Evolutionary conservation across 1,140 invertebrate species (phyloP).

Genomic region (Calycopis cecrops): DNA sequence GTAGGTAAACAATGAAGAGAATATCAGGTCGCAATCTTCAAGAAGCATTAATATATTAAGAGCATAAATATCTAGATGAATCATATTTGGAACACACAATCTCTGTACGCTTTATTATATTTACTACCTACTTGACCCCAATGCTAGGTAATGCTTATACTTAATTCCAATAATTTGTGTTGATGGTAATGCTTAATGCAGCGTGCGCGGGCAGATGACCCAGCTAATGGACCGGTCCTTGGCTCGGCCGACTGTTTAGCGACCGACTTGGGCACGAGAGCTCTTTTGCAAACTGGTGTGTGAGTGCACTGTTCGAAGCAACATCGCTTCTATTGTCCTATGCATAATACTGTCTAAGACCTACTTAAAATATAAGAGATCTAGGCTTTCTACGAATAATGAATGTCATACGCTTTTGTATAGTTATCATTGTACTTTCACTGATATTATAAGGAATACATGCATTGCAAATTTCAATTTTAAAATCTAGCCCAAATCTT

Average conservation of each 20-base stretch:
- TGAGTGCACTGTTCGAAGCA: conserved; percentile 24
- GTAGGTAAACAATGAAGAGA: too few species aligned
- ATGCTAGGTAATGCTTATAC: neutral
- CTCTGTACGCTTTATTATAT: neutral
- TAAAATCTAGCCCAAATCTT: conserved; percentile 10
- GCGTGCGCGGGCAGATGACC: conserved; percentile 33
- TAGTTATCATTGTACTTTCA: too few species aligned
- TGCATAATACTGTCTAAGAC: conserved; percentile 25
- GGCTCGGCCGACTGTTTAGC: conserved; percentile 31
- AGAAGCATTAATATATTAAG: too few species aligned
- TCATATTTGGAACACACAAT: neutral
- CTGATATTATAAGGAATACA: too few species aligned
- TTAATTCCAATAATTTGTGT: conserved; percentile 10
- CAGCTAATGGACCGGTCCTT: conserved; percentile 36
- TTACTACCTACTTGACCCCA: neutral
- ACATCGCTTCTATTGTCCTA: conserved; percentile 25
- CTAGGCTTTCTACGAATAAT: neutral
- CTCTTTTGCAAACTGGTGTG: conserved; percentile 57
- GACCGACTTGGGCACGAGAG: conserved; percentile 43
- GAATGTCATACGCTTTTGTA: too few species aligned
- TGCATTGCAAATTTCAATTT: conserved; percentile 14
- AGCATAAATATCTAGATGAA: too few species aligned
- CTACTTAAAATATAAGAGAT: conserved; percentile 21
- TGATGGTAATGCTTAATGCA: conserved; percentile 22
- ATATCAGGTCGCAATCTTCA: too few species aligned